Conservation (phyloP, 2,888 invertebrate genomes). For the Torymus auratus region DNA sequence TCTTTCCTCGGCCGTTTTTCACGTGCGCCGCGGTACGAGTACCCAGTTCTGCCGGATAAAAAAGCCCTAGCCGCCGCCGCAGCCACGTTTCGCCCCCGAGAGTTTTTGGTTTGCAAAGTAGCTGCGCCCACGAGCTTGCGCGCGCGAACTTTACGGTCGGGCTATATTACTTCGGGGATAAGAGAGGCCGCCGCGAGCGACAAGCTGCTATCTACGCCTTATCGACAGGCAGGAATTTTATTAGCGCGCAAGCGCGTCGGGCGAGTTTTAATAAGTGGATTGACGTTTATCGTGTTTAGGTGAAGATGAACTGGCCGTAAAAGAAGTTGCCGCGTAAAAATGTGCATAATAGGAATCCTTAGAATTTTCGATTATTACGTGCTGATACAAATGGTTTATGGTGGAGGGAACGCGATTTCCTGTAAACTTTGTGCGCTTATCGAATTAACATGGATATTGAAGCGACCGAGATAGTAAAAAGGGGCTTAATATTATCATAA, state of each 20-base stretch:
- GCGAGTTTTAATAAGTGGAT: constrained; percentile 39
- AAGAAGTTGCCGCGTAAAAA: constrained; percentile 10
- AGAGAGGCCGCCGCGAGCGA: constrained; percentile 20
- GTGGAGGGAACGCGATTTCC: not conserved
- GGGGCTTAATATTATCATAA: no score
- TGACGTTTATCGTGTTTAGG: constrained; percentile 37
- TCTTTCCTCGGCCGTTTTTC: constrained; percentile 31
- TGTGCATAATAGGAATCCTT: constrained; percentile 1
- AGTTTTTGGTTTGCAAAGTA: constrained; percentile 56
- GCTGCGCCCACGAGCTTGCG: not conserved
- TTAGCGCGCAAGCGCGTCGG: constrained; percentile 12
- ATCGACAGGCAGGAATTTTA: constrained; percentile 33
- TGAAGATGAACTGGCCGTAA: not conserved
- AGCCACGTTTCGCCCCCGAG: not conserved
- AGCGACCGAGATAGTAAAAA: no score
- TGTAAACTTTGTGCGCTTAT: not conserved
- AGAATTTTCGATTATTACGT: not conserved
- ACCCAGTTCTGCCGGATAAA: constrained; percentile 6
- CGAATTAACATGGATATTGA: no score
- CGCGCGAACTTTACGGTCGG: constrained; percentile 40
- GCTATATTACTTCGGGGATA: constrained; percentile 38
- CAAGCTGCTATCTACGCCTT: constrained; percentile 16
- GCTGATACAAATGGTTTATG: not conserved
- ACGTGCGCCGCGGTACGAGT: not conserved
- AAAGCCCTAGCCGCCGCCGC: constrained; percentile 2